Conservation (phyloP, 2,888 invertebrate species). For the Phalera bucephala region DNA sequence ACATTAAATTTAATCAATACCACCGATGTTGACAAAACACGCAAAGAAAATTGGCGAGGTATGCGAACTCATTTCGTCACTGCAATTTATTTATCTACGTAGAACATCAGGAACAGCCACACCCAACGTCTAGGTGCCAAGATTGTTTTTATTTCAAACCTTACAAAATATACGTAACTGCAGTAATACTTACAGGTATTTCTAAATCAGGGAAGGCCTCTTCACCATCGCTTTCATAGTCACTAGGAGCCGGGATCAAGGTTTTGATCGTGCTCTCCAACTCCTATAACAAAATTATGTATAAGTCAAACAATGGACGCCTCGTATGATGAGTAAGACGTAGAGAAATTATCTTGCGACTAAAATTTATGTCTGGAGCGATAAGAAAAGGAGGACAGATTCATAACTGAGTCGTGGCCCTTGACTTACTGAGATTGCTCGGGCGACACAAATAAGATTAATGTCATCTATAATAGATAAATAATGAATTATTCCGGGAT, state of each 20-base stretch:
- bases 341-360: conserved; percentile 11
- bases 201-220: conserved; percentile 74
- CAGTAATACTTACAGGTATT: conserved; percentile 71
- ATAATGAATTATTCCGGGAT: too few relatives aligned
- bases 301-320: not conserved
- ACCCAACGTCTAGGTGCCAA: not conserved
- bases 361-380: conserved; percentile 25
- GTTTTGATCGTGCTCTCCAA: conserved; percentile 58
- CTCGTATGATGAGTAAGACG: not conserved
- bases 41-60: not conserved
- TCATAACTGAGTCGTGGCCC: conserved; percentile 30
- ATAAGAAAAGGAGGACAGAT: conserved; percentile 46
- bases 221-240: conserved; percentile 77
- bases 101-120: not conserved
- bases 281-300: conserved; percentile 47
- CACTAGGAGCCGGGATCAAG: conserved; percentile 54
- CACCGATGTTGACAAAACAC: conserved; percentile 17
- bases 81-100: not conserved
- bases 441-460: conserved; percentile 5
- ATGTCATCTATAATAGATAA: too few relatives aligned
- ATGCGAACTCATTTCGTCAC: not conserved
- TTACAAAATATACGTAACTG: too few relatives aligned
- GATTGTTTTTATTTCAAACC: not conserved
- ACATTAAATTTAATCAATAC: too few relatives aligned
- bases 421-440: conserved; percentile 38